A percentile compares a stretch with the other conserved stretches of the same genome.
Evolutionary conservation across 2,797 vertebrate species (phyloP).

Genomic region (Leuciscus waleckii): DNA sequence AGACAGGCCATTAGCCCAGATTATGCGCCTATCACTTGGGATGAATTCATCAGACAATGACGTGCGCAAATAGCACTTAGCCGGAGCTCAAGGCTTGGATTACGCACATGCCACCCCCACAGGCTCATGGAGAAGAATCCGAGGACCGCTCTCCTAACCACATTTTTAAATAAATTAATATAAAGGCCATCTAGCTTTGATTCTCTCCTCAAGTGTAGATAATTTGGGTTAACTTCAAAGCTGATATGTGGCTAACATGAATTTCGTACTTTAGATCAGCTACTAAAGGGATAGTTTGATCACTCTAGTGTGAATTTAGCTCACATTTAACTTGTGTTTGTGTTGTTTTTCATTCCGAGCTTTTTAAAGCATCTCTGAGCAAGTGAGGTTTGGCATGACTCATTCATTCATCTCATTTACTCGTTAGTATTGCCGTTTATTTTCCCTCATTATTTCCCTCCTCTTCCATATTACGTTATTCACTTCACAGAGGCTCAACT

Average conservation of each 20-base stretch:
- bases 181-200: slow-evolving; percentile 4
- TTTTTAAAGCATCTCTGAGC: slow-evolving; percentile 71
- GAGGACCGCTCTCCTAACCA: slow-evolving; percentile 33
- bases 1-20: slow-evolving; percentile 58
- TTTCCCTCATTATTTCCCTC: not conserved
- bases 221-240: slow-evolving; percentile 22
- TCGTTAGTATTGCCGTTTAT: slow-evolving; percentile 1
- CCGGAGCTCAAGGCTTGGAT: slow-evolving; percentile 59
- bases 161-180: slow-evolving; percentile 39
- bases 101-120: slow-evolving; percentile 58
- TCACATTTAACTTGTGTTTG: slow-evolving; percentile 58
- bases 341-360: slow-evolving; percentile 75
- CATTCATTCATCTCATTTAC: slow-evolving; percentile 56
- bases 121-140: slow-evolving; percentile 43
- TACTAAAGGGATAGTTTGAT: not conserved
- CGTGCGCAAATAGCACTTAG: slow-evolving; percentile 58
- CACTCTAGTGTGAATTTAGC: not conserved
- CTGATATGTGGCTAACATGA: not conserved
- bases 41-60: slow-evolving; percentile 60
- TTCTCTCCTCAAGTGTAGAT: slow-evolving; percentile 24
- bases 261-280: slow-evolving; percentile 34
- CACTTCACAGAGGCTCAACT: not conserved
- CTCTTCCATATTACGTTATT: not conserved
- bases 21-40: slow-evolving; percentile 58
- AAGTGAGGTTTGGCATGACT: slow-evolving; percentile 64